phyloP scores from a whole-genome alignment of 2,113 vertebrate genomes.

The Odocoileus hemionus region DNA sequence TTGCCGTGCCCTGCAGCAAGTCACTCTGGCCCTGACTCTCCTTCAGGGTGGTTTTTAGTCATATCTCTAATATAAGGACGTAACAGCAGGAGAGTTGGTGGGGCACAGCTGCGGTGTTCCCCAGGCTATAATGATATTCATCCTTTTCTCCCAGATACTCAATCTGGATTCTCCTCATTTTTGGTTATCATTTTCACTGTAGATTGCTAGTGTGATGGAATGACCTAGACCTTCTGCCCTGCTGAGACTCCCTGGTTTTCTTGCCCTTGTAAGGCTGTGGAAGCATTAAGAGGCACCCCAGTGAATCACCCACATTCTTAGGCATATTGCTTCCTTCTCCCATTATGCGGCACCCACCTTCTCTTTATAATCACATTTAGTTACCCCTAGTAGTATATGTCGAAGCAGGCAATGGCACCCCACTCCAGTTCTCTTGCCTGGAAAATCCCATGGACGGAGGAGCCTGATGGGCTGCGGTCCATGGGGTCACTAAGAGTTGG shows the following conservation, averaged over 20 bases:
- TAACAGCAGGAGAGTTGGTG: too few relatives aligned
- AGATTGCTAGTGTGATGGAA: not conserved
- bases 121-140: not conserved
- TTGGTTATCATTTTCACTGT: not conserved
- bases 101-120: not conserved
- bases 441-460: too few relatives aligned
- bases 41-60: not conserved
- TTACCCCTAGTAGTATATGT: too few relatives aligned
- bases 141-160: too few relatives aligned
- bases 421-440: too few relatives aligned
- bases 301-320: not conserved
- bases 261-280: not conserved
- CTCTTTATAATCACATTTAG: not conserved
- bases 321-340: not conserved
- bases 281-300: not conserved
- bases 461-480: too few relatives aligned
- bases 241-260: not conserved
- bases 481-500: too few relatives aligned
- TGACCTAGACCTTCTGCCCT: not conserved
- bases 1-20: not conserved
- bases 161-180: not conserved
- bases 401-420: too few relatives aligned
- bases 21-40: not conserved
- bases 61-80: not conserved
- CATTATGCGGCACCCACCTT: not conserved